These are phyloP conservation scores for Lanius ludovicianus DNA, from an alignment of 2,113 vertebrate species.

Conservation along the genomic window DNA sequence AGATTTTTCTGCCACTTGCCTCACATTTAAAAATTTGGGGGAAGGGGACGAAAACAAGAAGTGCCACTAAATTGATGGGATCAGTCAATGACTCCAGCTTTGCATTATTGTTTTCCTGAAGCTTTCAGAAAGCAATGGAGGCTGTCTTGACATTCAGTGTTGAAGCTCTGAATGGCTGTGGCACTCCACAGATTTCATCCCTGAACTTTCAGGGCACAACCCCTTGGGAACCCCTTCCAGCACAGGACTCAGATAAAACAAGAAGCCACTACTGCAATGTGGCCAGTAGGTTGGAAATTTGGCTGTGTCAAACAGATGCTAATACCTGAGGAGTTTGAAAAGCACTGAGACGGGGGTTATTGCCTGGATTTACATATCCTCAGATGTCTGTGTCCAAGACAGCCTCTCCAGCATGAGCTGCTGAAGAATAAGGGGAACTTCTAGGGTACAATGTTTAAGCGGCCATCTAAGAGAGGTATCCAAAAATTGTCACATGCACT, in stretches of 20 bases:
- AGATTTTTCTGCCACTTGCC: background rate
- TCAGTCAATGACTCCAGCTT: background rate
- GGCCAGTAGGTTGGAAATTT: background rate
- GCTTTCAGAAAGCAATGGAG: conserved; percentile 53
- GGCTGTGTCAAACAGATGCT: background rate
- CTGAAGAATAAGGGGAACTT: background rate
- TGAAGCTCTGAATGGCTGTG: conserved; percentile 21
- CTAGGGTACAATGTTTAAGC: background rate
- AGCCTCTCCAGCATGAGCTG: background rate
- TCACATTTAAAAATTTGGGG: background rate
- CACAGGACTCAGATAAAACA: background rate
- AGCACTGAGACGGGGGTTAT: background rate
- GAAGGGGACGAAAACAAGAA: conserved; percentile 14
- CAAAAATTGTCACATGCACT: fast-evolving
- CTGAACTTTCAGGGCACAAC: background rate
- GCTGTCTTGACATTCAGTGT: background rate
- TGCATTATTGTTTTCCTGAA: conserved; percentile 58
- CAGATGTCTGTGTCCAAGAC: background rate
- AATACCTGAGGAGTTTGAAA: background rate
- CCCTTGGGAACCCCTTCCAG: background rate
- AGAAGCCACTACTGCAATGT: fast-evolving
- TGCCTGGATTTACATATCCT: background rate
- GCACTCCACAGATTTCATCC: background rate
- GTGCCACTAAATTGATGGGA: conserved; percentile 34
- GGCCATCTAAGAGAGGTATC: background rate